Evolutionary conservation across 2,888 invertebrate species (phyloP), one percentile per base, ranked within the genome.

Genomic region (Kuschelorhynchus macadamiae): DNA sequence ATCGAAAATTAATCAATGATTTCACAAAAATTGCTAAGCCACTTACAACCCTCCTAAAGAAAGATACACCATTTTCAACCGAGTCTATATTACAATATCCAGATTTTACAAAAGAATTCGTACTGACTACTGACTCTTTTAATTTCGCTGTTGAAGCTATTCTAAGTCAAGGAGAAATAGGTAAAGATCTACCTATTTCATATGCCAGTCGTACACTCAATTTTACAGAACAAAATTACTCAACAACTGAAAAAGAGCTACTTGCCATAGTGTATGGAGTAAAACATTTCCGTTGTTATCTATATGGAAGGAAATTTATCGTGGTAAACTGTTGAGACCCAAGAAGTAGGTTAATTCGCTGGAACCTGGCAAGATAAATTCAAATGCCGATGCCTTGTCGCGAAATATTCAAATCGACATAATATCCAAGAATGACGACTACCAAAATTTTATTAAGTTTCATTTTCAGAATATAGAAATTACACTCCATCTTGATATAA

Each of bases 301-400:
- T 83, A 1, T 81, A 75, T 60, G 82, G 82, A 12, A 72, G 75
- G 30, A 72, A 78, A 66, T 83, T 83, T 1, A 82, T 80, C 79
- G 63, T 83, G 3, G 76, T 79, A 36, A 78, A 71, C 18, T 12
- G 55, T 8, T 78, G 77, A 70, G 78, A 81, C 32, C 78, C 79
- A 1, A 71, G 72, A 11, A 73, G 75, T 18, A 50, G 77, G 53
- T 44, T 81, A 36, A 70, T 77, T 4, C 21, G 79, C 32, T 82
- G 80, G 80, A 44, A 44, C 50, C 57, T 81, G 18, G 71, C 74
- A 67, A 79, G 81, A 72, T 80, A 77, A 12, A 47, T n/a, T 12
- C 17, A 17, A 12, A 14, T 11, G 12, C 18, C 46, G 57, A 67
- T 80, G 21, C 80, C 74, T 61, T n/a, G n/a, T n/a, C n/a, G 64